Evolutionary conservation across 2,888 invertebrate genomes (phyloP).

Genomic region (Saturnia japonica): DNA sequence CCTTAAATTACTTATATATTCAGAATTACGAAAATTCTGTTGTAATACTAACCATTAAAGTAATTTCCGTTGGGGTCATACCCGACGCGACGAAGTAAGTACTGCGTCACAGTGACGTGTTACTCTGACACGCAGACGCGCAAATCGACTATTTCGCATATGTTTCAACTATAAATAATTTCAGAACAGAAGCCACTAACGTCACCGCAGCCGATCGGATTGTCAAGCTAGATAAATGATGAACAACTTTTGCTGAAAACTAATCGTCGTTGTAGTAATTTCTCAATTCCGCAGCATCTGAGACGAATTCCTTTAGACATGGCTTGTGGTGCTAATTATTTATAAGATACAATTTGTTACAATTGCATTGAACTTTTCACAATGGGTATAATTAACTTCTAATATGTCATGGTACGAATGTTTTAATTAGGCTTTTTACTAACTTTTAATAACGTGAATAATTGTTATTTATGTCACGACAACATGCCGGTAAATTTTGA

Average conservation of each 20-base stretch:
- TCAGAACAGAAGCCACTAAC: constrained; percentile 38
- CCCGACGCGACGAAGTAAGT: constrained; percentile 36
- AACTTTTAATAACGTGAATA: too few relatives aligned
- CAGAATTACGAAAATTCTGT: background rate
- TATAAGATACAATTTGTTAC: constrained; percentile 52
- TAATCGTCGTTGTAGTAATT: constrained; percentile 68
- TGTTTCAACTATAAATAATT: constrained; percentile 53
- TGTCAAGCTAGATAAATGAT: constrained; percentile 63
- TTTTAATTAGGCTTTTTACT: constrained; percentile 3
- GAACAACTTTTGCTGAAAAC: constrained; percentile 61
- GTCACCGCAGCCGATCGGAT: constrained; percentile 54
- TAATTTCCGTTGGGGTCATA: constrained; percentile 7
- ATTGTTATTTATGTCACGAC: background rate
- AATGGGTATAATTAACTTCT: constrained; percentile 19
- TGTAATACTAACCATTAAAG: background rate
- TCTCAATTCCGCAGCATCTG: constrained; percentile 60
- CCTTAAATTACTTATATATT: background rate
- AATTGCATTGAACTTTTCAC: constrained; percentile 30
- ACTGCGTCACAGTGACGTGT: constrained; percentile 47
- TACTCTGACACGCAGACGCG: constrained; percentile 35
- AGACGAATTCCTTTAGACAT: constrained; percentile 61
- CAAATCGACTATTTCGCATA: constrained; percentile 39
- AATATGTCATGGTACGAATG: constrained; percentile 7
- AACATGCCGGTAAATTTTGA: background rate
- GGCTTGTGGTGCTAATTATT: constrained; percentile 51